These are phyloP conservation scores for Halcyon malimbica DNA, from an alignment of 2,113 vertebrate genomes.

Conservation along the genomic window DNA sequence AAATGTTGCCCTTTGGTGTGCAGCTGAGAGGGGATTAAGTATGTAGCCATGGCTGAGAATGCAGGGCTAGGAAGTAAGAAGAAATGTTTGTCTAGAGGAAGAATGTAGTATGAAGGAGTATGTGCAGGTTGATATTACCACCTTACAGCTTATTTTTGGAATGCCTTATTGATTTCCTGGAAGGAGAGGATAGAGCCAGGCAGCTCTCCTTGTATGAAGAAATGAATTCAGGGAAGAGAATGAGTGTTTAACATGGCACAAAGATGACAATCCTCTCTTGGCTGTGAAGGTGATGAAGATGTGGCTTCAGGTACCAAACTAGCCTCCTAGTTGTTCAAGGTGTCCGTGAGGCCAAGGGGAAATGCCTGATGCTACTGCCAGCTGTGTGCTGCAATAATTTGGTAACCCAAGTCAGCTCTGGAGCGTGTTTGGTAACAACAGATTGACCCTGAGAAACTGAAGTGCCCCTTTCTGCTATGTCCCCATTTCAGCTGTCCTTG, in stretches of 20 bases:
- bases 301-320: not conserved
- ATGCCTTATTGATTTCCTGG: not conserved
- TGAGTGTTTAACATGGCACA: not conserved
- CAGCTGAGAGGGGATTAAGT: not conserved
- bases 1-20: not conserved
- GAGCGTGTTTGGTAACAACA: not conserved
- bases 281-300: not conserved
- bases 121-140: not conserved
- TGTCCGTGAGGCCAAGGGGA: not conserved
- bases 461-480: not conserved
- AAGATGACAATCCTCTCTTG: not conserved
- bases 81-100: not conserved
- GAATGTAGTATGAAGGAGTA: not conserved
- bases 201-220: not conserved
- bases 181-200: not conserved
- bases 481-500: not conserved
- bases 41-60: not conserved
- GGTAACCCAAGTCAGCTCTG: not conserved
- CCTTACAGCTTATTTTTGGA: not conserved
- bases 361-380: not conserved
- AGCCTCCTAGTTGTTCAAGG: not conserved
- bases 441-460: not conserved
- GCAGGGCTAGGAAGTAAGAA: not conserved
- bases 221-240: not conserved
- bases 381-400: not conserved